Evolutionary conservation across 2,797 vertebrate genomes (phyloP), one percentile per base, ranked within the genome.

Genomic region (Acanthurus lineatus): DNA sequence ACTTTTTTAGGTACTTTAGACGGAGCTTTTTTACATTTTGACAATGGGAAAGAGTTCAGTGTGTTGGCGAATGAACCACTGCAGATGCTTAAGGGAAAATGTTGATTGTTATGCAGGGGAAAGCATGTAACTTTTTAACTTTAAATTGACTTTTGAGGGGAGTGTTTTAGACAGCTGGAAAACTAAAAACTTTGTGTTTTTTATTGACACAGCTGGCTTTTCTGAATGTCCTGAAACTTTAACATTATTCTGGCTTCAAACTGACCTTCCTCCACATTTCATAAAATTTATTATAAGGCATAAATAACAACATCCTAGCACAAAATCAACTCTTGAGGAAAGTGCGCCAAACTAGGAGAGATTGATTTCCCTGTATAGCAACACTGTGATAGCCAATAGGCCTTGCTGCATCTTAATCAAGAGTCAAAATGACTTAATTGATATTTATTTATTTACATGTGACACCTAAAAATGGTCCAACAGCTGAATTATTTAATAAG

Each of bases 211-310:
- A 47, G 25, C 15, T 22, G 19, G 22, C 59, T 14, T n/a, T 57
- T 12, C 40, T 64, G 4, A 19, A 65, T 65, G 57, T 65, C n/a
- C n/a, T 47, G 15, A 64, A 2, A 63, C 61, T 17, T 28, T 44
- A 25, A 45, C 4, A 22, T 32, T 28, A 47, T 45, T 19, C 8
- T 49, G 5, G 0, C 38, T 71, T 38, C 2, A 10, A 17, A 51
- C n/a, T 54, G 1, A 17, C 32, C 19, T 14, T 17, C 2, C 6
- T 17, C 12, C 15, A 22, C n/a, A 49, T 58, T 61, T 57, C 19
- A 5, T 44, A 7, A 45, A 28, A 32, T 52, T 60, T 20, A 40
- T n/a, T 44, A 45, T 53, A 59, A 69, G 8, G 15, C 5, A 3
- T 22, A 52, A 20, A 32, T 10, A 59, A 42, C 7, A 47, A 47